Conservation (phyloP, 2,797 vertebrate genomes). For the Pantherophis vulpinus region DNA sequence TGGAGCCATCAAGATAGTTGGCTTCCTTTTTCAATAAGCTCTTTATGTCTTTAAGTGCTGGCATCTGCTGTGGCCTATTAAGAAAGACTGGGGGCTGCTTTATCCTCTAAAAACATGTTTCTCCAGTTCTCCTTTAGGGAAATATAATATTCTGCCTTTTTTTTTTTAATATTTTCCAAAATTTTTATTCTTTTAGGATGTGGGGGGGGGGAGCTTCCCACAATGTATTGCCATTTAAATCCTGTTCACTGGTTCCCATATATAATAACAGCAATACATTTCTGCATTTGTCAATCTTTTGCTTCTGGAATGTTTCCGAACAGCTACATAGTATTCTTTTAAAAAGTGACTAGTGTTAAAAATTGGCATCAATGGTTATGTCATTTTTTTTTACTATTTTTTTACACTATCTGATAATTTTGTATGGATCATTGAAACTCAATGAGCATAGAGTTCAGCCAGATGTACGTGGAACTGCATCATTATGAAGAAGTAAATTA, state of each 20-base stretch:
- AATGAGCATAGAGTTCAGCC: background rate
- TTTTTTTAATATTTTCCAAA: too few species aligned
- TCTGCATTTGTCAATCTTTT: background rate
- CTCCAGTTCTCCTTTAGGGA: too few species aligned
- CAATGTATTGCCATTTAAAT: background rate
- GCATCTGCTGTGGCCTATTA: too few species aligned
- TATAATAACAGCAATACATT: background rate
- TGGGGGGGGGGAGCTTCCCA: too few species aligned
- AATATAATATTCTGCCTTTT: too few species aligned
- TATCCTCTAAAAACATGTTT: too few species aligned
- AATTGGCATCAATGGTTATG: background rate
- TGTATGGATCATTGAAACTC: background rate
- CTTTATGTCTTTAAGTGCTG: too few species aligned
- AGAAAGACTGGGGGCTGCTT: too few species aligned
- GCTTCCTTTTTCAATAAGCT: too few species aligned
- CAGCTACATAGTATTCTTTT: background rate
- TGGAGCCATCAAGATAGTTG: too few species aligned
- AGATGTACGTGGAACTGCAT: slow-evolving; percentile 11
- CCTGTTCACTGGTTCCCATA: background rate
- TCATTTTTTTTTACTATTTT: background rate
- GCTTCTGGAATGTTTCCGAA: background rate
- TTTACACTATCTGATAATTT: background rate
- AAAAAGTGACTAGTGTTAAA: background rate
- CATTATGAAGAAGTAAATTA: slow-evolving; percentile 10
- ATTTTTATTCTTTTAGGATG: too few species aligned